Evolutionary conservation across 2,888 invertebrate genomes (phyloP), one percentile per base, ranked within the genome.

Genomic region (Augochlorella aurata): DNA sequence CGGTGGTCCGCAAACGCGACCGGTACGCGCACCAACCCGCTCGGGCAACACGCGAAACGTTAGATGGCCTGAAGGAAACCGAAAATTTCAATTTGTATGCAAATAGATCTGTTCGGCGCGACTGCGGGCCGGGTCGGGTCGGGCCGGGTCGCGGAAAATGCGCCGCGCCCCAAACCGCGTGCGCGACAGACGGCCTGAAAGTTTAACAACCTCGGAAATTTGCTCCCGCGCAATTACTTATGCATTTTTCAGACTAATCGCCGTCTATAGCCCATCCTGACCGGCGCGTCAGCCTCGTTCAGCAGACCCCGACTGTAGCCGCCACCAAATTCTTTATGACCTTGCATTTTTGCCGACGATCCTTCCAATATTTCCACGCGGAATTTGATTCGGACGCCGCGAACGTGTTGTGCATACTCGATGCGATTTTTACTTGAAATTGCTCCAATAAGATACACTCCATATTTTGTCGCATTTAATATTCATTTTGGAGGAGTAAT

Each of bases 51-150:
- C 52, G 24, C 18, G 50, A 14, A 24, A 47, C 38, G 70, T 75
- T 52, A 71, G 74, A 45, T 47, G 49, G 49, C 0, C 2, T 14
- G 74, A 81, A 81, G 81, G 81, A 77, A 76, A 73, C 69, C 73
- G 68, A 69, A 81, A 77, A 81, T 82, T 82, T 82, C 73, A 69
- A 81, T 82, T 76, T 77, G 72, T 73, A 73, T 77, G 72, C 72
- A 82, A 81, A 82, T 73, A 75, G 76, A 69, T 68, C 61, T 61
- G 52, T 80, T 68, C 54, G 54, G 29, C 29, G 38, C 7, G 38
- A 7, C 38, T 5, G 38, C 68, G 58, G 73, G 24, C 61, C 76
- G 66, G 38, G 38, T 38, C 38, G 47, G 54, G 69, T 54, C 66
- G 65, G 24, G 45, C 61, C 68, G 58, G 73, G 38, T 61, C 76